Evolutionary conservation across 2,888 invertebrate species (phyloP).

Genomic region (Unio pictorum): DNA sequence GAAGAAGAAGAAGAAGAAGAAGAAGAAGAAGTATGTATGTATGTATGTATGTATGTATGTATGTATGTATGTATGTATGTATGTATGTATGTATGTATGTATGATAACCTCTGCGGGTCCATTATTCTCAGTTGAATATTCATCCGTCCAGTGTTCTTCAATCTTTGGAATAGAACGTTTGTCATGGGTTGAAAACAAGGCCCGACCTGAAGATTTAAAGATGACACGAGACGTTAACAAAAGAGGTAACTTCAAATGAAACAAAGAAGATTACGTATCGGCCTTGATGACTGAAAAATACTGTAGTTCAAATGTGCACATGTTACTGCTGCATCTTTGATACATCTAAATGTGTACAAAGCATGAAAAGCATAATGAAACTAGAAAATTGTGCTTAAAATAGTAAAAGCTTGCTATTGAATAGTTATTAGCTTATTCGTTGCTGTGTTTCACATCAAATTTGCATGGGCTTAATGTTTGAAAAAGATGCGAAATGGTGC

Average conservation of each 20-base stretch:
- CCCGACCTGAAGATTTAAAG: slow-evolving; percentile 35
- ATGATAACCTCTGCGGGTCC: slow-evolving; percentile 23
- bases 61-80: background rate
- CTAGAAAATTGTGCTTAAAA: too few species aligned
- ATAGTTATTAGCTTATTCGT: too few species aligned
- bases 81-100: background rate
- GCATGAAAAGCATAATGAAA: too few species aligned
- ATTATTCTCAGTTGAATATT: slow-evolving; percentile 20
- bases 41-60: background rate
- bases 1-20: too few species aligned
- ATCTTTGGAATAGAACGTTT: slow-evolving; percentile 43
- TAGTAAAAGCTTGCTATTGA: too few species aligned
- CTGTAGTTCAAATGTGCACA: background rate
- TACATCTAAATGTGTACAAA: too few species aligned
- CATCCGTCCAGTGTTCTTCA: slow-evolving; percentile 46
- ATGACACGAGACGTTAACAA: background rate
- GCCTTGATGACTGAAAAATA: background rate
- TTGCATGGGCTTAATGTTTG: too few species aligned
- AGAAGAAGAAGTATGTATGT: background rate
- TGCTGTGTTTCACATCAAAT: too few species aligned
- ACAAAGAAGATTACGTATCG: background rate
- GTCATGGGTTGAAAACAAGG: slow-evolving; percentile 50
- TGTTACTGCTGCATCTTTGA: background rate
- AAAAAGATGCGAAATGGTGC: too few species aligned
- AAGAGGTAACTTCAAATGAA: background rate